Evolutionary conservation across 2,888 invertebrate species (phyloP).

Genomic region (Eupelmus urozonus): DNA sequence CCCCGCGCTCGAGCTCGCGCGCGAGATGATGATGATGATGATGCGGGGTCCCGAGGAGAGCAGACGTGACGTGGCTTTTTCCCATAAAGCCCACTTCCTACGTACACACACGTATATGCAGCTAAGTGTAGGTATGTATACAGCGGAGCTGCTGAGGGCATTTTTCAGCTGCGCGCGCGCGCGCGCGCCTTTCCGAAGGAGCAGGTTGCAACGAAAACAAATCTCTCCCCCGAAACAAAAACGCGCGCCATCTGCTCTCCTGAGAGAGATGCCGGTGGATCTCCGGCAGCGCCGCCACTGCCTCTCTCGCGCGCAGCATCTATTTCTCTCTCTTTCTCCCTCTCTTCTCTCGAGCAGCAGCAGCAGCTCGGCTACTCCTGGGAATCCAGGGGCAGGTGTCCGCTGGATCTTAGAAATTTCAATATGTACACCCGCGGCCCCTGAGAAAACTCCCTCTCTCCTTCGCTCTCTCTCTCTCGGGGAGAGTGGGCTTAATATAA

Average conservation of each 20-base stretch:
- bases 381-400: slow-evolving; percentile 69
- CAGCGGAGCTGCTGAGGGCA: background rate
- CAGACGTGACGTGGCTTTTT: slow-evolving; percentile 60
- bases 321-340: background rate
- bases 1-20: background rate
- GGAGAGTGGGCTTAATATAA: too few species aligned
- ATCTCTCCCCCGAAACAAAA: slow-evolving; percentile 70
- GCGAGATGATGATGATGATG: too few species aligned
- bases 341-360: slow-evolving; percentile 28
- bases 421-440: slow-evolving; percentile 68
- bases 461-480: too few species aligned
- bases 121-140: background rate
- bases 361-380: slow-evolving; percentile 52
- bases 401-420: slow-evolving; percentile 72
- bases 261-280: slow-evolving; percentile 59
- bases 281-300: too few species aligned
- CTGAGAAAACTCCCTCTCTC: slow-evolving; percentile 60
- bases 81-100: slow-evolving; percentile 56
- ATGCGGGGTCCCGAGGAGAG: too few species aligned
- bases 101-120: slow-evolving; percentile 24
- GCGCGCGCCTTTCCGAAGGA: slow-evolving; percentile 56
- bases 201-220: slow-evolving; percentile 68
- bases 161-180: slow-evolving; percentile 7
- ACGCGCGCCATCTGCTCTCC: slow-evolving; percentile 71
- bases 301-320: background rate